phyloP scores from a whole-genome alignment of 2,888 invertebrate genomes.

The Horisme vitalbata region DNA sequence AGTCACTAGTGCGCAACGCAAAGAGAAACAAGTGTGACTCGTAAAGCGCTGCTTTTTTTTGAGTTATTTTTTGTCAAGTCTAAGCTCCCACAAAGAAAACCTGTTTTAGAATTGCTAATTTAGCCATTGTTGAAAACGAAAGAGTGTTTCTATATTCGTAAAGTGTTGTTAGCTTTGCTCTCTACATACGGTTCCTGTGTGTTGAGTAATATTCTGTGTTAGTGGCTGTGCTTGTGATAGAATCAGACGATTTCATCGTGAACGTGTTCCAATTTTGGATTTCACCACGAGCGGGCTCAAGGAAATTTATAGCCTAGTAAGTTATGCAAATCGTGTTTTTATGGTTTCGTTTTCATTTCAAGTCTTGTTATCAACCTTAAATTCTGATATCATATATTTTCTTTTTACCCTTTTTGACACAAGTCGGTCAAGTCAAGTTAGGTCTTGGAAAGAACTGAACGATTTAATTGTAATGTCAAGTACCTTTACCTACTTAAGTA shows the following conservation, averaged over 20 bases:
- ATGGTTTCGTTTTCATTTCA: conserved; percentile 3
- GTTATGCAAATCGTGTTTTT: conserved; percentile 47
- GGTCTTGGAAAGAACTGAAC: too few species aligned
- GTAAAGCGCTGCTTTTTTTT: conserved; percentile 64
- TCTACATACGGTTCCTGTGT: conserved; percentile 70
- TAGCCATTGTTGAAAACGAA: conserved; percentile 49
- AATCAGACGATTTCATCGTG: conserved; percentile 75
- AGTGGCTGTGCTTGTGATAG: conserved; percentile 79
- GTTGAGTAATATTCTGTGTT: conserved; percentile 77
- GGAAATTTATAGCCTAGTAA: conserved; percentile 80
- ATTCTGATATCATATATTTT: too few species aligned
- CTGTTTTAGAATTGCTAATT: conserved; percentile 57
- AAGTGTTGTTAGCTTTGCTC: conserved; percentile 56
- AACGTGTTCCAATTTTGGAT: conserved; percentile 79
- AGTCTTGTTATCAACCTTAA: too few species aligned
- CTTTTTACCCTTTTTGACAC: too few species aligned
- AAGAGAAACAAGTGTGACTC: conserved; percentile 66
- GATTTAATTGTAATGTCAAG: too few species aligned
- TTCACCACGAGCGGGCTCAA: conserved; percentile 82
- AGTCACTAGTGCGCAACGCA: conserved; percentile 81
- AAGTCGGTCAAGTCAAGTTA: too few species aligned
- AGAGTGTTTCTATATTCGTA: conserved; percentile 45
- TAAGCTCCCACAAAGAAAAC: conserved; percentile 62
- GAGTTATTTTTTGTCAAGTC: conserved; percentile 64
- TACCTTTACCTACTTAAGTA: too few species aligned